These are phyloP conservation scores for Euspilapteryx auroguttella DNA, from an alignment of 2,888 invertebrate genomes.

Conservation along the genomic window DNA sequence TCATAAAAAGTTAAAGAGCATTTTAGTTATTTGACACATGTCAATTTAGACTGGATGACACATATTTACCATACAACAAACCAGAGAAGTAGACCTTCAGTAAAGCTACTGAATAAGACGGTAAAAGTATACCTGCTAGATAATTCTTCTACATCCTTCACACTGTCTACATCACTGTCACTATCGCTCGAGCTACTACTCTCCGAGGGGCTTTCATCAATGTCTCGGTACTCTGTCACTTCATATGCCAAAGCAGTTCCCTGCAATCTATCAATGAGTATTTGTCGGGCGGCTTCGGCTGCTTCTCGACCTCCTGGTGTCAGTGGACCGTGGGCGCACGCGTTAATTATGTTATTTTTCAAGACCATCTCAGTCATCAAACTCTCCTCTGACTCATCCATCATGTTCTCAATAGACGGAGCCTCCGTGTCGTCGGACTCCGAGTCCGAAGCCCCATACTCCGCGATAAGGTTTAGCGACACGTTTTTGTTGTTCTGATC, in stretches of 20 bases:
- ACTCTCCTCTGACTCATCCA: constrained; percentile 31
- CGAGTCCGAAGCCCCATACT: constrained; percentile 46
- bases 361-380: constrained; percentile 48
- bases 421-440: constrained; percentile 41
- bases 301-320: constrained; percentile 20
- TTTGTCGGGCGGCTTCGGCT: constrained; percentile 34
- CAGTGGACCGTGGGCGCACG: constrained; percentile 48
- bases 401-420: constrained; percentile 21
- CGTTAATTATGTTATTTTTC: constrained; percentile 53
- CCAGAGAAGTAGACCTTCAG: too few species aligned
- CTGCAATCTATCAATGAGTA: constrained; percentile 46
- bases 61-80: too few species aligned
- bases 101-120: too few species aligned
- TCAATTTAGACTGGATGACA: too few species aligned
- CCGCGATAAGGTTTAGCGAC: constrained; percentile 46
- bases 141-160: constrained; percentile 41
- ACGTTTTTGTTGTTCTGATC: constrained; percentile 45
- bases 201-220: constrained; percentile 32
- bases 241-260: constrained; percentile 46
- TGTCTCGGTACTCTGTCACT: constrained; percentile 42
- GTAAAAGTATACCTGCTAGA: constrained; percentile 52
- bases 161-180: constrained; percentile 44
- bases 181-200: constrained; percentile 33
- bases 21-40: too few species aligned
- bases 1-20: too few species aligned